These are phyloP conservation scores for Autographa pulchrina DNA, from an alignment of 2,888 invertebrate species.

Conservation along the genomic window DNA sequence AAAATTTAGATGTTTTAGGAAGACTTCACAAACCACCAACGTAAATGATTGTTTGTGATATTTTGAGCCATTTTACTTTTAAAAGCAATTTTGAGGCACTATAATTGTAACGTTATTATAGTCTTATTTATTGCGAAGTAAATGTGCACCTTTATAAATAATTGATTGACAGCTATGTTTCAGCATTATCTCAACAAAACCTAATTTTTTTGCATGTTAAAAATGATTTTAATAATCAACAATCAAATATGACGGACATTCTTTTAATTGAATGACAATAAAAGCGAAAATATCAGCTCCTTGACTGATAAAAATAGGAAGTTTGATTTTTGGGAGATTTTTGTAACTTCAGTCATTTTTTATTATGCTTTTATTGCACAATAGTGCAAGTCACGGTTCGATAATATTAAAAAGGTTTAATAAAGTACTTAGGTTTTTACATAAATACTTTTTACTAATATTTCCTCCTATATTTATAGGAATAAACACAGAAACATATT, in stretches of 20 bases:
- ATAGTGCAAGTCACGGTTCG: slow-evolving; percentile 11
- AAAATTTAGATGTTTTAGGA: not conserved
- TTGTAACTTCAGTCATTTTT: slow-evolving; percentile 43
- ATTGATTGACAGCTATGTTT: too few relatives aligned
- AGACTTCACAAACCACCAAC: not conserved
- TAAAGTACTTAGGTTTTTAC: not conserved
- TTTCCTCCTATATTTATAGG: slow-evolving; percentile 27
- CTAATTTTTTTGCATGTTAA: too few relatives aligned
- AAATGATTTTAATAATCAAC: too few relatives aligned
- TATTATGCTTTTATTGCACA: slow-evolving; percentile 44
- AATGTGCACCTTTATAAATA: not conserved
- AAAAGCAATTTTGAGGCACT: not conserved
- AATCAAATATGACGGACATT: too few relatives aligned
- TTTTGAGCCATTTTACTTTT: not conserved
- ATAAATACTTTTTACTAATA: slow-evolving; percentile 7
- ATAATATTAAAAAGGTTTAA: slow-evolving; percentile 11
- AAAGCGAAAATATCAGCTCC: slow-evolving; percentile 11
- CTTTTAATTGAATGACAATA: too few relatives aligned
- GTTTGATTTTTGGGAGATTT: not conserved
- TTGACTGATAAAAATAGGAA: not conserved
- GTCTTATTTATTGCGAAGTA: not conserved
- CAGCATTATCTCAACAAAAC: too few relatives aligned
- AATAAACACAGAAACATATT: slow-evolving; percentile 29
- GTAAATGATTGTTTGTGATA: not conserved
- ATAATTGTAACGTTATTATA: not conserved